Evolutionary conservation across 2,888 invertebrate species (phyloP), one percentile per base, ranked within the genome.

Genomic region (Meteorus cinctellus): DNA sequence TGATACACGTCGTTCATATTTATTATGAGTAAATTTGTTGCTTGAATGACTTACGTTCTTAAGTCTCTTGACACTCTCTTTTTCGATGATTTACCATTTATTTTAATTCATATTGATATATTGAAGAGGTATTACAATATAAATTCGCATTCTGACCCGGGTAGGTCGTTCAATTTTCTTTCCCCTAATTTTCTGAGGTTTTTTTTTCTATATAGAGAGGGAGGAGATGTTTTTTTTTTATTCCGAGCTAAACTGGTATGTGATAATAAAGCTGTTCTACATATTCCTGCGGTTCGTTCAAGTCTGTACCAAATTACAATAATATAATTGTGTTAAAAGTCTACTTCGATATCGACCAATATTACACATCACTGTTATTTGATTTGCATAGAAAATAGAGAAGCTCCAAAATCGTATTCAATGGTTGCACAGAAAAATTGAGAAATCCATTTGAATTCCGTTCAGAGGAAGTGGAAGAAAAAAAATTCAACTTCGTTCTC

Each of bases 1-100:
- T 60, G 70, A 59, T 70, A 59, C 59, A 71, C 29, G 68, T 69
- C 62, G 63, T 27, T 69, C 36, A 59, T 59, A 69, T 34, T 69
- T 59, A 31, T 36, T 14, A 69, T 69, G 48, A 51, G 68, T 68
- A 29, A 68, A 68, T 68, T 68, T 68, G 51, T 51, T 68, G 29
- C 31, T 68, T 68, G n/a, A 45, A 51, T 29, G 68, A 51, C 14
- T 68, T 51, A 68, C 29, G 12, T 41, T 41, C 14, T 12, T 14
- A 14, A 8, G 8, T 6, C 6, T 6, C 10, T 19, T 2, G 2
- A 19, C 55, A 19, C 55, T 19, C 48, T 45, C 29, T 45, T 14
- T 4, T 68, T 16, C 27, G n/a, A 48, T 68, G n/a, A n/a, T 68
- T 68, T n/a, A 51, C 48, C n/a, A 48, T 48, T 36, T 48, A 48